These are phyloP conservation scores for Ophion ellenae DNA, from an alignment of 2,888 invertebrate species.

Conservation along the genomic window DNA sequence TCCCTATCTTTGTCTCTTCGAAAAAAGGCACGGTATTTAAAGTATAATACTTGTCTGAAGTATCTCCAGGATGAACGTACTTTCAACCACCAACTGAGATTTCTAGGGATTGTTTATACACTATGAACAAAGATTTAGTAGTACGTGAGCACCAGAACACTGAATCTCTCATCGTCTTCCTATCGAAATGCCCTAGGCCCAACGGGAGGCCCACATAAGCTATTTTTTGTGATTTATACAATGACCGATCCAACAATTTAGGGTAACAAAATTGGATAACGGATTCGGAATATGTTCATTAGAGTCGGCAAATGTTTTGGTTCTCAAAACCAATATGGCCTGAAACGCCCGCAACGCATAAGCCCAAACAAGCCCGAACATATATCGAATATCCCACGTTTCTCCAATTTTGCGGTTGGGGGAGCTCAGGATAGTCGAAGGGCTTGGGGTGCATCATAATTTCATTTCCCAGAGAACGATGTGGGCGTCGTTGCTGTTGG, in stretches of 20 bases:
- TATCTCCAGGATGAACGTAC: slow-evolving; percentile 21
- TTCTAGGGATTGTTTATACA: slow-evolving; percentile 62
- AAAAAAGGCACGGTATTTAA: slow-evolving; percentile 57
- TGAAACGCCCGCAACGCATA: not conserved
- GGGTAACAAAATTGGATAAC: too few species aligned
- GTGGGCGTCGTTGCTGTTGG: slow-evolving; percentile 94
- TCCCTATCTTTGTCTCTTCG: slow-evolving; percentile 13
- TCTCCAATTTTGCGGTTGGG: not conserved
- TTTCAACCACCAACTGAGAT: slow-evolving; percentile 60
- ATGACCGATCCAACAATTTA: too few species aligned
- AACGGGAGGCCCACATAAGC: not conserved
- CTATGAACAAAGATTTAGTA: slow-evolving; percentile 53
- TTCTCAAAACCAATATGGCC: not conserved
- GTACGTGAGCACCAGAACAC: slow-evolving; percentile 63
- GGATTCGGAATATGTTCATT: not conserved
- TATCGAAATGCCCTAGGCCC: not conserved
- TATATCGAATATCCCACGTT: too few species aligned
- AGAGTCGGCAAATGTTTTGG: not conserved
- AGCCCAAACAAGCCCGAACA: too few species aligned
- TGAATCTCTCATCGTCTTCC: slow-evolving; percentile 20
- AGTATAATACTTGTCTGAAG: slow-evolving; percentile 56
- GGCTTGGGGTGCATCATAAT: slow-evolving; percentile 85
- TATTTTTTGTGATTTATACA: not conserved
- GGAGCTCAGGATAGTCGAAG: not conserved
- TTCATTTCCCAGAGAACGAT: slow-evolving; percentile 96